Conservation (phyloP, 2,888 invertebrate genomes). For the Apamea epomidion region DNA sequence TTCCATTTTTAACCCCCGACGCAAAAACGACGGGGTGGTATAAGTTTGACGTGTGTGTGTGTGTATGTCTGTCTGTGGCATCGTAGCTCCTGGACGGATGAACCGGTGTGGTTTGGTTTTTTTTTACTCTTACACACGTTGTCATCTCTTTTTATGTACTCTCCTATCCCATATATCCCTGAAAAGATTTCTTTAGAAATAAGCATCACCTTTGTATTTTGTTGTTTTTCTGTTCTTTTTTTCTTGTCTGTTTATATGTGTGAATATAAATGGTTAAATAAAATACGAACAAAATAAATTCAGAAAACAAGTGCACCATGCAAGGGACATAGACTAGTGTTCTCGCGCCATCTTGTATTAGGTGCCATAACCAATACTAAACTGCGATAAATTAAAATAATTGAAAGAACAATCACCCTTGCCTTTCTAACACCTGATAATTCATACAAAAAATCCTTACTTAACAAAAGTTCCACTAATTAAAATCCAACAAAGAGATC, state of each 20-base stretch:
- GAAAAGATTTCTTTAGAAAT: too few species aligned
- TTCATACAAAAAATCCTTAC: conserved; percentile 15
- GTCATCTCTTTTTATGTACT: not conserved
- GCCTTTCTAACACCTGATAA: conserved; percentile 2
- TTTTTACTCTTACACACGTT: not conserved
- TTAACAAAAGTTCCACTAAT: conserved; percentile 48
- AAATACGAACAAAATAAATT: not conserved
- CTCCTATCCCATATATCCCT: not conserved
- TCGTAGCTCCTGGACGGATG: too few species aligned
- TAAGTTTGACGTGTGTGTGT: too few species aligned
- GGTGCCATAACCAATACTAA: not conserved
- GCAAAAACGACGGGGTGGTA: too few species aligned
- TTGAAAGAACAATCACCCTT: not conserved
- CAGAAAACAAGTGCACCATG: not conserved
- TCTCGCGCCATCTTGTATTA: not conserved
- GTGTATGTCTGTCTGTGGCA: too few species aligned
- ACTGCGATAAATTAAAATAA: not conserved
- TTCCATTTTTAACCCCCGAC: too few species aligned
- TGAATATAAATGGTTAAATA: not conserved
- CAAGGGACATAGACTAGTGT: not conserved
- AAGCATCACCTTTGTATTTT: not conserved
- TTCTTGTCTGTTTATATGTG: not conserved
- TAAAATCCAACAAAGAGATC: conserved; percentile 57
- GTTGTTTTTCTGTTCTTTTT: not conserved
- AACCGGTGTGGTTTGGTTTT: too few species aligned